Conservation (phyloP, 2,113 vertebrate species). For the Odocoileus hemionus region DNA sequence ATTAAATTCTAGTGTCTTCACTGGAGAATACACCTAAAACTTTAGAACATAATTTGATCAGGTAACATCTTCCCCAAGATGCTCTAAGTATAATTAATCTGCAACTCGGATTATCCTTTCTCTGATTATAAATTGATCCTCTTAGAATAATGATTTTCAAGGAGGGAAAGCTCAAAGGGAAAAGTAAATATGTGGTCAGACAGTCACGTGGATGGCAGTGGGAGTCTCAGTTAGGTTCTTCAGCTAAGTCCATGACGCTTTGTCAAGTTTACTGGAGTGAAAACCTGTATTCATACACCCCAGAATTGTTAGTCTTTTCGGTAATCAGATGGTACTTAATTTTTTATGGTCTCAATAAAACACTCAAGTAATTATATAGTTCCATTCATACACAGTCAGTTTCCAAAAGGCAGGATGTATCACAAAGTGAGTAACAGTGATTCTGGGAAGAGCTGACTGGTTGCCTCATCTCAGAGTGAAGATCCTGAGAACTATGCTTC, state of each 20-base stretch:
- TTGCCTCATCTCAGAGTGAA: not conserved
- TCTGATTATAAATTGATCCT: not conserved
- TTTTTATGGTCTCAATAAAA: constrained; percentile 54
- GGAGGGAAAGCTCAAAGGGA: not conserved
- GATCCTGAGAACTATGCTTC: not conserved
- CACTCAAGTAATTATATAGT: constrained; percentile 22
- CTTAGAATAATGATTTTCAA: constrained; percentile 26
- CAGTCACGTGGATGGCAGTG: not conserved
- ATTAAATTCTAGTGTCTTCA: not conserved
- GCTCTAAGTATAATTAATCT: not conserved
- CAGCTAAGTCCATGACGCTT: not conserved
- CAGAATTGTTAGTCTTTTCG: constrained; percentile 23
- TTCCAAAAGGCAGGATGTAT: not conserved
- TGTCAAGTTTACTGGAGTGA: not conserved
- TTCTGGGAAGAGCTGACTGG: constrained; percentile 5
- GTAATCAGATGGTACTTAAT: constrained; percentile 18
- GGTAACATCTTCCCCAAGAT: not conserved
- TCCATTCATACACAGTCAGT: not conserved
- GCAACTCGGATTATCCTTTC: not conserved
- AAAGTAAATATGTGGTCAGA: not conserved
- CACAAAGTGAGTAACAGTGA: not conserved
- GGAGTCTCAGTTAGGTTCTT: not conserved
- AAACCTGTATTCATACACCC: not conserved
- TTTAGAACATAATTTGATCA: not conserved
- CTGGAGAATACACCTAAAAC: not conserved